Base-by-base conservation (phyloP, 2,113 vertebrate species). In the Gopherus evgoodei region DNA sequence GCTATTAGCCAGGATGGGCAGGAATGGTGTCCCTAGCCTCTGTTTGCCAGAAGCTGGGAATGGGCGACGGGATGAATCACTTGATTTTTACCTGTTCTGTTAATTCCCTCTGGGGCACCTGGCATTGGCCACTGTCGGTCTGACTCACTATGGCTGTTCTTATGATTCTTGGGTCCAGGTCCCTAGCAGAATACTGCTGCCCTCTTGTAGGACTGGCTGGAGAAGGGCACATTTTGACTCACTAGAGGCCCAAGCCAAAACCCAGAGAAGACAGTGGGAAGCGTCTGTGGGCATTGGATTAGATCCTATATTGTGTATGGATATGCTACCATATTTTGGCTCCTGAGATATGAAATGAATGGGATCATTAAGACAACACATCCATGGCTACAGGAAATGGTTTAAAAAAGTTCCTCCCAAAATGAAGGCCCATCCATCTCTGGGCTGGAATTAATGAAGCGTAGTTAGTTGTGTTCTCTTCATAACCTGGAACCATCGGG, bases 331-430 rank as follows among this genome's bases (percentile, higher is more conserved):
- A 5, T 17, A 10, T 44, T 86, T 86, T 80, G 75, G 31, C 38
- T 92, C 57, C 62, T 86, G 38, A 87, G 93, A 38, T 11, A 1
- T 2, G 31, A 80, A 85, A 69, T 57, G 35, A 88, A 11, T 62
- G 72, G 72, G 53, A 6, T 78, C 84, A 75, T 2, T 69, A 88
- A 80, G 53, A 2, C 92, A 90, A 42, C 72, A 78, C 52, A 52
- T 27, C 81, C 3, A 3, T 29, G 1, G 79, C 62, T 87, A 7
- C 80, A 90, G 82, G 49, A 21, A 44, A 2, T 24, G 8, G 42
- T 69, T 57, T 25, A 81, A 52, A 90, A 90, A 94, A 88, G 69
- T 54, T 81, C 80, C 89, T 75, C 83, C 75, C 44, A 38, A 38
- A 72, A 72, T 22, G 17, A 72, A 21, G n/a, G 65, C 9, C 17